Evolutionary conservation across 2,113 vertebrate genomes (phyloP), one percentile per base, ranked within the genome.

Genomic region (Tetrao urogallus): DNA sequence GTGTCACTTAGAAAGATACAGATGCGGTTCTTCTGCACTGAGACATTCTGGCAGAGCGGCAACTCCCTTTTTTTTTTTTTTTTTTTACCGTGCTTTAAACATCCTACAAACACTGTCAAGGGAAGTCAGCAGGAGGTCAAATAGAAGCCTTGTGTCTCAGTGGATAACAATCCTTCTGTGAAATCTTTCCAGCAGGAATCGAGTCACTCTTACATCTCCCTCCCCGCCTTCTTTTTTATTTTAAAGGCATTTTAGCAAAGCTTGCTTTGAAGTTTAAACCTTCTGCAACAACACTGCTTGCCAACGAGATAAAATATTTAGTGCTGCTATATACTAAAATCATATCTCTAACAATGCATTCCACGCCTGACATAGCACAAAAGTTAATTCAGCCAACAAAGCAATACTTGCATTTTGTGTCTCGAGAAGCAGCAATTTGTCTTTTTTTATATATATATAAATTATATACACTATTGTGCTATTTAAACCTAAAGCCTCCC

Each of bases 271-370:
- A 97, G 91, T 94, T 75, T 87, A 96, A 96, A 87, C 95, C 91
- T 92, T 86, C 94, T 86, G 80, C 86, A 96, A 86, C 77, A 93
- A 71, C 81, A 73, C 61, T 0, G 3, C 80, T 90, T 89, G 90
- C 93, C 94, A 95, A 82, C 48, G 56, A 92, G 91, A 96, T 93
- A 90, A 97, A 97, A 95, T 93, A 92, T 96, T 95, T 93, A 96
- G 94, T 63, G 75, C 77, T 47, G 64, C 92, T 73, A 76, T 92
- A 93, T 71, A 95, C 85, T 85, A 82, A 96, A 94, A 93, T 91
- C 83, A 32, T 89, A 73, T 90, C 94, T 89, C 92, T 80, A 87
- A 94, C 90, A 96, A 96, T 94, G 91, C 82, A 61, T 94, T 94
- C 94, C 91, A 95, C 1, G 52, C 90, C 92, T 94, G 90, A 96